Base-by-base conservation (phyloP, 2,888 invertebrate species). In the Hylaea fasciaria region DNA sequence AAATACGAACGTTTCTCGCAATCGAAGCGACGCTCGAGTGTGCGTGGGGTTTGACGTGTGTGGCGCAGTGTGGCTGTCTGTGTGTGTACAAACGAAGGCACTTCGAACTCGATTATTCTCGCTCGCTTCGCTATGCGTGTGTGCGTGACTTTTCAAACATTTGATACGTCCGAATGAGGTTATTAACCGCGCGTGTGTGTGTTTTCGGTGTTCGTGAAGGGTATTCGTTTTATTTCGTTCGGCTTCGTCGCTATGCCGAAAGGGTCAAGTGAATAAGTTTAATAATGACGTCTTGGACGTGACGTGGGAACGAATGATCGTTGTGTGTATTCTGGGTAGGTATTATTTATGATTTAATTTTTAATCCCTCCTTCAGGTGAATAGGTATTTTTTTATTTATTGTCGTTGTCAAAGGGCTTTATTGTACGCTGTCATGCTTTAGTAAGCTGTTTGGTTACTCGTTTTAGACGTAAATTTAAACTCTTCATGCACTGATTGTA, bases 181-280 rank as follows among this genome's bases (percentile, higher is more conserved):
- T 88, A 85, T 83, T 81, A 77, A 75, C 68, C 65, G 70, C 64
- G 64, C 69, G 70, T 77, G 75, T 76, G 80, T 78, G 75, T 63
- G 79, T 67, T 37, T 43, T 63, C 62, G 61, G 63, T 69, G 69
- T 63, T 69, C 68, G 69, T 73, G 74, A 72, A 80, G 77, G 77
- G 75, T 79, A 77, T 75, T 78, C 77, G 78, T 81, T 85, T 85
- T 84, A 78, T 86, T 82, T 83, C 79, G 83, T 86, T 86, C 85
- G 81, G 82, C 83, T 86, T 83, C 82, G 62, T 37, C 72, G 71
- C 77, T 73, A 72, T 76, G 72, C 83, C 85, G 85, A 88, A 89
- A 87, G 91, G 91, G 90, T 91, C 90, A 89, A 88, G 86, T 83
- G 84, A 85, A 85, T 83, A 73, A 74, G 80, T 80, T 85, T 81